Conservation (phyloP, 1,140 invertebrate species). For the Zaprionus gabonicus region DNA sequence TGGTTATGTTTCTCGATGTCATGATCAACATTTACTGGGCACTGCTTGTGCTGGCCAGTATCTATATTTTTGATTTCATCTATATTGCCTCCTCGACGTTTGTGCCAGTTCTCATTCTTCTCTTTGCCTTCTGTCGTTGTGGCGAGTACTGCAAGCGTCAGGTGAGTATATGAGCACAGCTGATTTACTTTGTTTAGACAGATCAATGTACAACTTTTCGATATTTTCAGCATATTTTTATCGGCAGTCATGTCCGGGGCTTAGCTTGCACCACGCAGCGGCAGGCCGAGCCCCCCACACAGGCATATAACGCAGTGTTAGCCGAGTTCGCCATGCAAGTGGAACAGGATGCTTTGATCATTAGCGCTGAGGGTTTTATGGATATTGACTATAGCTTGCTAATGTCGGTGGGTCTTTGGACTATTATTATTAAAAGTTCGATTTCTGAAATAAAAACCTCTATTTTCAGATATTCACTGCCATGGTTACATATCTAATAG, state of each 20-base stretch:
- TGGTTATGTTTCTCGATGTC: slow-evolving; percentile 66
- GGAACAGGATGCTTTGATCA: slow-evolving; percentile 59
- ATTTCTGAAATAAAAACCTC: not conserved
- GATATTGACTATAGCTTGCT: slow-evolving; percentile 60
- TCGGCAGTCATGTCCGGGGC: slow-evolving; percentile 56
- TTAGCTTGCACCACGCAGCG: slow-evolving; percentile 38
- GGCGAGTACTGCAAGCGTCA: slow-evolving; percentile 64
- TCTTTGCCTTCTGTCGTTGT: slow-evolving; percentile 51
- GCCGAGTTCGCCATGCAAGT: slow-evolving; percentile 66
- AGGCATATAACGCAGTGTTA: slow-evolving; percentile 53
- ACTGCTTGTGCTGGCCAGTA: slow-evolving; percentile 44
- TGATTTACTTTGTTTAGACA: not conserved
- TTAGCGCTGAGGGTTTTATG: slow-evolving; percentile 69
- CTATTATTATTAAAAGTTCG: not conserved
- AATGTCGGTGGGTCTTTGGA: slow-evolving; percentile 59
- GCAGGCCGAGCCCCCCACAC: slow-evolving; percentile 10
- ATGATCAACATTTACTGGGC: slow-evolving; percentile 68
- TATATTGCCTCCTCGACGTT: slow-evolving; percentile 36
- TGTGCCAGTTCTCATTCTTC: slow-evolving; percentile 35
- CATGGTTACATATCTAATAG: slow-evolving; percentile 68
- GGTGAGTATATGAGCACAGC: slow-evolving; percentile 24
- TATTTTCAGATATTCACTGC: slow-evolving; percentile 63
- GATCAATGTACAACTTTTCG: not conserved
- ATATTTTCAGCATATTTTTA: slow-evolving; percentile 42
- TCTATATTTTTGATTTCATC: slow-evolving; percentile 43